phyloP scores from a whole-genome alignment of 1,140 invertebrate genomes.

The Leptinotarsa undecemlineata region DNA sequence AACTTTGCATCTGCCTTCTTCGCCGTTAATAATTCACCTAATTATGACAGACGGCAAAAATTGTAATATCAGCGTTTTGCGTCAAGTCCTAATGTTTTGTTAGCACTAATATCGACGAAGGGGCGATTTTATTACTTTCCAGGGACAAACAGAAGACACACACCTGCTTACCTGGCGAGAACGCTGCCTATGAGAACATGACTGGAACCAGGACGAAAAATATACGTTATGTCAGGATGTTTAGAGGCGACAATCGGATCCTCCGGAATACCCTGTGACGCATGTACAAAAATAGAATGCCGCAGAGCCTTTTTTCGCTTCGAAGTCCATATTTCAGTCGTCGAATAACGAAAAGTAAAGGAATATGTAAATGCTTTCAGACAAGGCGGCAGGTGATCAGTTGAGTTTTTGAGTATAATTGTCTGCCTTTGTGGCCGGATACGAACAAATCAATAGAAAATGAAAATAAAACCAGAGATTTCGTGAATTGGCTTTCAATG shows the following conservation, averaged over 20 bases:
- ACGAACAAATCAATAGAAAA: not conserved
- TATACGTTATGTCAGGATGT: not conserved
- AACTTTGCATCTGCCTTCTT: not conserved
- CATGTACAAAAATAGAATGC: not conserved
- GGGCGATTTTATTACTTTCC: not conserved
- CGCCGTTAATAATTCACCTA: not conserved
- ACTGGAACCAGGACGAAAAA: not conserved
- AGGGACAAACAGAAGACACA: not conserved
- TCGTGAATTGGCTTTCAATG: not conserved
- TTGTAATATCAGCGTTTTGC: not conserved
- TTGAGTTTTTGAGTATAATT: not conserved
- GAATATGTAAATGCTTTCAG: conserved; percentile 1
- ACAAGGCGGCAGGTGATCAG: conserved; percentile 4
- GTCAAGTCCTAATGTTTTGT: not conserved
- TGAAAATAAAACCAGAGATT: not conserved
- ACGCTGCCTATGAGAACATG: not conserved
- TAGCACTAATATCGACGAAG: conserved; percentile 5
- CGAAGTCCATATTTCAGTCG: not conserved
- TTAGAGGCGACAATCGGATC: not conserved
- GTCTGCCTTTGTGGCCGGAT: conserved; percentile 1
- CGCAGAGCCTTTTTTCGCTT: not conserved
- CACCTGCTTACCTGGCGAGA: conserved; percentile 1
- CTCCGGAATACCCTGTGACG: not conserved
- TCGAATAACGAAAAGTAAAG: not conserved
- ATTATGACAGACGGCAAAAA: not conserved